Conservation (phyloP, 2,113 vertebrate genomes). For the Amia ocellicauda region DNA sequence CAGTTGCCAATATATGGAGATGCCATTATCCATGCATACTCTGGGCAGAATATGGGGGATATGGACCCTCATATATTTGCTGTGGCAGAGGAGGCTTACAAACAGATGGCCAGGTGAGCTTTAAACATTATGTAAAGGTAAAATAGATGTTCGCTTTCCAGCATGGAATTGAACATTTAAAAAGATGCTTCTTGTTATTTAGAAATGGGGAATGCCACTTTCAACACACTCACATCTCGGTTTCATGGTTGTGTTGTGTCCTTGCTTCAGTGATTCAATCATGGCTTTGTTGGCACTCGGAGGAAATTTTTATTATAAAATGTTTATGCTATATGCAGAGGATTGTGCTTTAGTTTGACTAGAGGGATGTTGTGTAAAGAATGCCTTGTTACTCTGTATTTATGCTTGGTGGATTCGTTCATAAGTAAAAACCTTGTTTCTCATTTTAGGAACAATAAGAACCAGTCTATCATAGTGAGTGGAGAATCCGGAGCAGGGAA, state of each 20-base stretch:
- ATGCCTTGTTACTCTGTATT: background rate
- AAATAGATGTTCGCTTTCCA: too few species aligned
- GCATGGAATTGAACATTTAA: too few species aligned
- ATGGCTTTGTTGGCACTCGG: too few species aligned
- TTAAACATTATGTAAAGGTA: background rate
- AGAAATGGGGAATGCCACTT: too few species aligned
- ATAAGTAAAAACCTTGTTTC: background rate
- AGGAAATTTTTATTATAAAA: background rate
- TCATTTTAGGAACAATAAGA: conserved; percentile 79
- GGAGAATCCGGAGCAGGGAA: conserved; percentile 97
- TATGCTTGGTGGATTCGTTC: too few species aligned
- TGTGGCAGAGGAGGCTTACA: conserved; percentile 96
- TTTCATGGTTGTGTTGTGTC: background rate
- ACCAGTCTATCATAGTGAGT: conserved; percentile 96
- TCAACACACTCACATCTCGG: too few species aligned
- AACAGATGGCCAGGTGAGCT: conserved; percentile 92
- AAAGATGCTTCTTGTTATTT: too few species aligned
- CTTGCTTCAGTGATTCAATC: background rate
- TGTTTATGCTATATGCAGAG: background rate
- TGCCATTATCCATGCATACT: conserved; percentile 93
- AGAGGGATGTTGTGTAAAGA: too few species aligned
- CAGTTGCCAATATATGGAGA: conserved; percentile 90
- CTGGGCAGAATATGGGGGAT: conserved; percentile 95
- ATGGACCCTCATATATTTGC: conserved; percentile 99
- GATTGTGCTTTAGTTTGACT: too few species aligned